phyloP scores from a whole-genome alignment of 2,797 vertebrate genomes.

The Labroides dimidiatus region DNA sequence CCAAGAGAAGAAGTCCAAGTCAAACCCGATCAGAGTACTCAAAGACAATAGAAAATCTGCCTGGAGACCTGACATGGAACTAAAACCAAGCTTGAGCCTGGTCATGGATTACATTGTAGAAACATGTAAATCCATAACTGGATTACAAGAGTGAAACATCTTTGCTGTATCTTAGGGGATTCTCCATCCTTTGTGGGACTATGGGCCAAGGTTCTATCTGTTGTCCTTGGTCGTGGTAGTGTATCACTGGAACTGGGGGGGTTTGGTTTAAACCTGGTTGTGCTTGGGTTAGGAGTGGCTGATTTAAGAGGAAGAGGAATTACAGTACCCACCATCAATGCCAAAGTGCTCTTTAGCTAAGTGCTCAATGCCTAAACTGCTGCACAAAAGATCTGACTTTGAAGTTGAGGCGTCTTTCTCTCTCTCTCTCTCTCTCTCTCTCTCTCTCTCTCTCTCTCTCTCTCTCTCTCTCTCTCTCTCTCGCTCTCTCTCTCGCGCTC shows the following conservation, averaged over 20 bases:
- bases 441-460: slow-evolving; percentile 1
- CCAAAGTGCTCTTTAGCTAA: slow-evolving; percentile 58
- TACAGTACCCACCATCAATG: slow-evolving; percentile 19
- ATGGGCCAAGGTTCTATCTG: slow-evolving; percentile 12
- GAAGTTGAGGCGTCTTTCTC: too few species aligned
- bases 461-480: background rate
- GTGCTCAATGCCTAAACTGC: slow-evolving; percentile 12
- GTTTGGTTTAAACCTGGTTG: slow-evolving; percentile 43
- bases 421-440: slow-evolving; percentile 3
- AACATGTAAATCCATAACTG: slow-evolving; percentile 31
- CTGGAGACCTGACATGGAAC: slow-evolving; percentile 30
- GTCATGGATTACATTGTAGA: slow-evolving; percentile 36
- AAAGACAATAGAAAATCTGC: slow-evolving; percentile 26
- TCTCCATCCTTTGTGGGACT: background rate
- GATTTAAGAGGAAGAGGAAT: slow-evolving; percentile 42
- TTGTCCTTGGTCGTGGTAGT: slow-evolving; percentile 2
- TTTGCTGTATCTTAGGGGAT: slow-evolving; percentile 3
- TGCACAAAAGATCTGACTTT: slow-evolving; percentile 26
- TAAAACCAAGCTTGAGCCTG: slow-evolving; percentile 13
- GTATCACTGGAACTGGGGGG: slow-evolving; percentile 40
- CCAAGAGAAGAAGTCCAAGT: slow-evolving; percentile 12
- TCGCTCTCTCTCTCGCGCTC: slow-evolving; percentile 11
- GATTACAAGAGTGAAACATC: slow-evolving; percentile 40
- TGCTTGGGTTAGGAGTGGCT: slow-evolving; percentile 31
- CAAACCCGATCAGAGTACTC: slow-evolving; percentile 13